A percentile compares a stretch with the other conserved stretches of the same genome.
These are phyloP conservation scores for Nasonia oneida DNA, from an alignment of 2,888 invertebrate species.

Conservation along the genomic window DNA sequence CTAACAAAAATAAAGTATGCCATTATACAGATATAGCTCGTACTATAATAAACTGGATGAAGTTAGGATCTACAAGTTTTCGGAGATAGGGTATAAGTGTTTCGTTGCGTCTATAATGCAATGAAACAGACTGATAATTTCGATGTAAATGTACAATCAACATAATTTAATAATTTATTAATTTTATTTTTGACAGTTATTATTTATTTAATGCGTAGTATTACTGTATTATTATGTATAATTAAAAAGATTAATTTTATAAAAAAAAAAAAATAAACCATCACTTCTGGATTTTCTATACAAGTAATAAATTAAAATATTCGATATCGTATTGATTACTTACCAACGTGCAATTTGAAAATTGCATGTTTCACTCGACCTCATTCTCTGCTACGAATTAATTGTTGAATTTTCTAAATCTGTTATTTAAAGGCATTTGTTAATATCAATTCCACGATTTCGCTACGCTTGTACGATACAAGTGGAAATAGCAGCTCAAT, in stretches of 20 bases:
- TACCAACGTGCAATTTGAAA: not conserved
- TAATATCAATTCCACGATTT: not conserved
- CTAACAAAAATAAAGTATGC: constrained; percentile 47
- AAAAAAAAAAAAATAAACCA: constrained; percentile 35
- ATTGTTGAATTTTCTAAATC: too few relatives aligned
- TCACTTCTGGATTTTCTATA: constrained; percentile 23
- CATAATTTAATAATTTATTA: constrained; percentile 31
- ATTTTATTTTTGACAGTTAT: constrained; percentile 8
- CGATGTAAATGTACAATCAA: constrained; percentile 57
- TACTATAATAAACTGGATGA: constrained; percentile 35
- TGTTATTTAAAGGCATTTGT: not conserved
- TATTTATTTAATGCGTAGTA: constrained; percentile 32
- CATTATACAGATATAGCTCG: constrained; percentile 54
- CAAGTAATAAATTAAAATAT: constrained; percentile 24
- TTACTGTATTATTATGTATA: constrained; percentile 38
- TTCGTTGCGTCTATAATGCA: constrained; percentile 25
- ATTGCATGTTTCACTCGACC: too few relatives aligned
- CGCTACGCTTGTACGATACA: too few relatives aligned
- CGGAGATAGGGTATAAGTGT: constrained; percentile 53
- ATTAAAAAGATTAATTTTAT: constrained; percentile 40
- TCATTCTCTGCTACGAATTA: too few relatives aligned
- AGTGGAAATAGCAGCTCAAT: not conserved
- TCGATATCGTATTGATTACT: not conserved
- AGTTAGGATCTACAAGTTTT: constrained; percentile 10
- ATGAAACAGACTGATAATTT: constrained; percentile 58